Evolutionary conservation across 2,888 invertebrate genomes (phyloP).

Genomic region (Drosophila sordidula): DNA sequence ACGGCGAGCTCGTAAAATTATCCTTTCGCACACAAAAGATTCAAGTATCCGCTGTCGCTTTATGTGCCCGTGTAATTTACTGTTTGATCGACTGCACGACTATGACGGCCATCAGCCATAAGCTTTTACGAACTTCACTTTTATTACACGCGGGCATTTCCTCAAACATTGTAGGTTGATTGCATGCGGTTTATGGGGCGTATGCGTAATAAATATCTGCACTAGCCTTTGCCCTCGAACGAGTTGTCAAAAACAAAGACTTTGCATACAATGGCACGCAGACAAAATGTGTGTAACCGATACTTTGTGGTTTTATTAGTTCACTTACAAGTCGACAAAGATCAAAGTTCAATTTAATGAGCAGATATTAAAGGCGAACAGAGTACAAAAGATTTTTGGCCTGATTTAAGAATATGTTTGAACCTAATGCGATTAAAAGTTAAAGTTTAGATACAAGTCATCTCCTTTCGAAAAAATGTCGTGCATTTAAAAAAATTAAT

Average conservation of each 20-base stretch:
- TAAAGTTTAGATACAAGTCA: too few relatives aligned
- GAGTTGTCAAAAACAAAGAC: constrained; percentile 39
- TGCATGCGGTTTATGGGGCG: constrained; percentile 71
- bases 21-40: constrained; percentile 26
- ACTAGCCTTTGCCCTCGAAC: constrained; percentile 37
- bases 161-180: constrained; percentile 60
- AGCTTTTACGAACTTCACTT: constrained; percentile 67
- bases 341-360: too few relatives aligned
- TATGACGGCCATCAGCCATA: constrained; percentile 19
- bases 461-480: too few relatives aligned
- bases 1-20: constrained; percentile 59
- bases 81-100: constrained; percentile 50
- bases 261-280: constrained; percentile 8
- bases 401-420: too few relatives aligned
- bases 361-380: too few relatives aligned
- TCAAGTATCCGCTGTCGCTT: constrained; percentile 48
- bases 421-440: too few relatives aligned
- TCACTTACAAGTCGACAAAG: not conserved
- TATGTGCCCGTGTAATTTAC: constrained; percentile 51
- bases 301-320: not conserved
- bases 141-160: constrained; percentile 69
- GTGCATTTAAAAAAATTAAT: too few relatives aligned
- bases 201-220: constrained; percentile 68
- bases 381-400: too few relatives aligned
- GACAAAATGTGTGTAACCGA: not conserved